Base-by-base conservation (phyloP, 1,140 invertebrate genomes). In the Drosophila sproati region DNA sequence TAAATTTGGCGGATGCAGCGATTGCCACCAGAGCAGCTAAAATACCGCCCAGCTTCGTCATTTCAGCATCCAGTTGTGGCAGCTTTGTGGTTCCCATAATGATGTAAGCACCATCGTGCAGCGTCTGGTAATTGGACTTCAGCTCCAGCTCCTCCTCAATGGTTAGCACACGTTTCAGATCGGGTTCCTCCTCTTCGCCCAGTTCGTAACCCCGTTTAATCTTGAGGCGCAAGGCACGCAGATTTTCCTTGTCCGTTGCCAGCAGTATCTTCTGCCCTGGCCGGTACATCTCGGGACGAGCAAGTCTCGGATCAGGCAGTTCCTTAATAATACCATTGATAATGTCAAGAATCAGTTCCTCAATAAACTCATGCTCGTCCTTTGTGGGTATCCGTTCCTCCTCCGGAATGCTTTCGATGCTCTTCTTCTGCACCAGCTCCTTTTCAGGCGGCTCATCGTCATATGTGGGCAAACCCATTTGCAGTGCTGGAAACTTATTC, bases 61-160 rank as follows among this genome's bases (percentile, higher is more conserved):
- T 81, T 47, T 91, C 87, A n/a, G 81, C 85, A 47, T 91, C 81
- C 37, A 89, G 50, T 3, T 71, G 73, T 4, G 87, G 91, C 52
- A 92, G 55, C n/a, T 78, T 71, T 1, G 78, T 80, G 48, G 67
- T 71, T 29, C 91, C 91, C 70, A 82, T 67, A 2, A 92, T 76
- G 56, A 92, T 87, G 81, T 91, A 91, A 3, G 87, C 74, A 3
- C 90, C 88, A 52, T 92, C 91, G 1, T 91, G 90, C 12, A 92
- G 37, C 3, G 67, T 70, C 6, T 73, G 45, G 32, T 91, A 92
- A 66, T 92, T 92, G 35, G 67, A 78, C 35, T 78, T 87, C 0
- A 87, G 55, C 5, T 68, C 68, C n/a, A 92, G 43, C 56, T 92
- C 91, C 31, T 92, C 87, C 47, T 91, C 85, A n/a, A 92, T 63